Evolutionary conservation across 2,113 vertebrate genomes (phyloP).

Genomic region (Melanotaenia duboulayi): DNA sequence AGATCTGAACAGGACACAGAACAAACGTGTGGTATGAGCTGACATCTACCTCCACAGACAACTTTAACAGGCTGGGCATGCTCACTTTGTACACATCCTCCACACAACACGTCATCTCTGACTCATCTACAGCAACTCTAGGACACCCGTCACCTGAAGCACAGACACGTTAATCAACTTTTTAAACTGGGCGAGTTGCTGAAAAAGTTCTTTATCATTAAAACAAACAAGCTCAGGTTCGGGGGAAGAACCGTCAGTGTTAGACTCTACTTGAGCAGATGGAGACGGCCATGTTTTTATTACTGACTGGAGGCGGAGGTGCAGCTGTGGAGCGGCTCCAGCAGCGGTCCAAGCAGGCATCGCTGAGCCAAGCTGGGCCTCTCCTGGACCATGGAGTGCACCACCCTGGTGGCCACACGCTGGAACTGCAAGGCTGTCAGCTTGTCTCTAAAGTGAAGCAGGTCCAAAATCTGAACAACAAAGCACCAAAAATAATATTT

Average conservation of each 20-base stretch:
- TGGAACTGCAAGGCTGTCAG: constrained; percentile 88
- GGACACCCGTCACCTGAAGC: constrained; percentile 53
- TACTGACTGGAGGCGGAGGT: constrained; percentile 74
- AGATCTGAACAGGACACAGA: constrained; percentile 82
- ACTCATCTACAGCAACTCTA: constrained; percentile 83
- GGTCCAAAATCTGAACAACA: constrained; percentile 86
- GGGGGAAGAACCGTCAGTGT: no score
- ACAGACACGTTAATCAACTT: background rate
- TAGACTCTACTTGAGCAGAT: background rate
- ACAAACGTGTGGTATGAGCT: background rate
- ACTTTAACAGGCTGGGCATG: background rate
- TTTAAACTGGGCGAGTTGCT: no score
- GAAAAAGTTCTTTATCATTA: no score
- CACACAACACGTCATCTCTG: constrained; percentile 87
- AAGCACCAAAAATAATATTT: background rate
- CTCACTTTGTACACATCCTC: constrained; percentile 92
- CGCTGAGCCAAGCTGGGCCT: constrained; percentile 81
- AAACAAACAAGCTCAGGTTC: no score
- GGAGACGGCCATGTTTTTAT: background rate
- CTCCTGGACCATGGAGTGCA: constrained; percentile 84
- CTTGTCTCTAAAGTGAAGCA: constrained; percentile 91
- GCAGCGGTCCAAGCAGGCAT: constrained; percentile 86
- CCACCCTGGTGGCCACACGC: constrained; percentile 87
- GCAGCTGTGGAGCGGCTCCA: constrained; percentile 84
- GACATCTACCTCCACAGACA: background rate